A percentile compares a stretch with the other conserved stretches of the same genome.
These are phyloP conservation scores for Rotaria sp. DNA, from an alignment of 2,888 invertebrate genomes.

Conservation along the genomic window DNA sequence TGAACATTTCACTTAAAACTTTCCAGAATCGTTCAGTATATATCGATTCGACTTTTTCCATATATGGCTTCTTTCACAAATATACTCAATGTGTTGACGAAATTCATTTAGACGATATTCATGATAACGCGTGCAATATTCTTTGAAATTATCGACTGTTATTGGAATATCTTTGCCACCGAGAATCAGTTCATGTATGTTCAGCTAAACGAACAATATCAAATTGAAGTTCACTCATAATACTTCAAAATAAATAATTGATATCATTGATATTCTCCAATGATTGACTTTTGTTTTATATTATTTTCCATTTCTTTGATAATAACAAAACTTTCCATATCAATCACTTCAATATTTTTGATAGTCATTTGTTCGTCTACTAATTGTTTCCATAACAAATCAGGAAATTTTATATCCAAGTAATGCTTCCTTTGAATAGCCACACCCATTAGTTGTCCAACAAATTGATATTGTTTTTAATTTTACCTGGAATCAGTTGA, in stretches of 20 bases:
- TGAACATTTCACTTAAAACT: background rate
- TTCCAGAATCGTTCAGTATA: background rate
- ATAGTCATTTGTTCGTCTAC: background rate
- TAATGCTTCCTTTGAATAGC: background rate
- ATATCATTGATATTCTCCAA: background rate
- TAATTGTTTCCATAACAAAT: constrained; percentile 1
- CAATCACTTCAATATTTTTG: background rate
- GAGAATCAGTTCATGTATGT: background rate
- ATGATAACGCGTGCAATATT: background rate
- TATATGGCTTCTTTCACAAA: background rate
- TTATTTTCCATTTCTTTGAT: background rate
- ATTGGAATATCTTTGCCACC: background rate
- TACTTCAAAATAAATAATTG: background rate
- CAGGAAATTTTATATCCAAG: background rate
- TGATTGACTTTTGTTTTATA: background rate
- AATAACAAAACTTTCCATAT: background rate
- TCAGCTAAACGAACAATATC: background rate
- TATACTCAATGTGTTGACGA: background rate
- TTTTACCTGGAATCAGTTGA: no score
- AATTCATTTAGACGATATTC: background rate
- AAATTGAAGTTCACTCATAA: background rate
- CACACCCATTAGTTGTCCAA: background rate
- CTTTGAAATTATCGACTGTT: background rate
- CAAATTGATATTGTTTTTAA: background rate
- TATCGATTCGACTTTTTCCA: background rate